A percentile compares a stretch with the other conserved stretches of the same genome.
Conservation (phyloP, 92 coral and sea anemone genomes). For the Actinernus sp. region DNA sequence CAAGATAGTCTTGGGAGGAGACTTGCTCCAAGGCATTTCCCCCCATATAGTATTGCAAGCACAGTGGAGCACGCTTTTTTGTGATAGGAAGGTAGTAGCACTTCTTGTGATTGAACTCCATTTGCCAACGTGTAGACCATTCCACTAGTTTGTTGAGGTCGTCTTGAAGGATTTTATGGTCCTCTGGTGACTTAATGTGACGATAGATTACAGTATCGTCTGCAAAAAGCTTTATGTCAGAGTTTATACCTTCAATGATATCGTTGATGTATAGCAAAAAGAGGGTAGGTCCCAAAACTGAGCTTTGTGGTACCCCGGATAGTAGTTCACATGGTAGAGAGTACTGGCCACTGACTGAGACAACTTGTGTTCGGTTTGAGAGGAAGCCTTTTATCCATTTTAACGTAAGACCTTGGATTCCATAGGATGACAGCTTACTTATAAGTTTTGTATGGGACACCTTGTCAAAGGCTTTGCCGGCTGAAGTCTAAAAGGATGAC, state of each 20-base stretch:
- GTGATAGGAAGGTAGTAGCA: conserved; percentile 18
- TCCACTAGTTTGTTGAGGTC: conserved; percentile 2
- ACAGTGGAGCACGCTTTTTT: no score
- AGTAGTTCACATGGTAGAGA: conserved; percentile 1
- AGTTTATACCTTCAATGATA: neutral
- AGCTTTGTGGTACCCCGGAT: conserved; percentile 32
- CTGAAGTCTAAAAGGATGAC: conserved; percentile 21
- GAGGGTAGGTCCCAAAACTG: conserved; percentile 32
- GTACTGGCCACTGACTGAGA: conserved; percentile 37
- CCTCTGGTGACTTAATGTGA: neutral
- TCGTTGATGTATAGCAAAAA: conserved; percentile 19
- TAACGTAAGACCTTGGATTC: conserved; percentile 34
- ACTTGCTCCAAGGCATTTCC: no score
- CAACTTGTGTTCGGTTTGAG: conserved; percentile 25
- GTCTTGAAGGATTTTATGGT: conserved; percentile 5
- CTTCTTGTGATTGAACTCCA: conserved; percentile 17
- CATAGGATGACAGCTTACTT: conserved; percentile 29
- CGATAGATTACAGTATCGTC: conserved; percentile 19
- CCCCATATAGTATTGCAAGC: no score
- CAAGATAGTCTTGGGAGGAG: no score
- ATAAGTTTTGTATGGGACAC: conserved; percentile 43
- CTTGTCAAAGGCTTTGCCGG: conserved; percentile 38
- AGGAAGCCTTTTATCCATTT: conserved; percentile 27
- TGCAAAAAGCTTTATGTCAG: conserved; percentile 6
- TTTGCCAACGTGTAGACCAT: conserved; percentile 12